Conservation (phyloP, 1,140 invertebrate genomes). For the Galleria mellonella region DNA sequence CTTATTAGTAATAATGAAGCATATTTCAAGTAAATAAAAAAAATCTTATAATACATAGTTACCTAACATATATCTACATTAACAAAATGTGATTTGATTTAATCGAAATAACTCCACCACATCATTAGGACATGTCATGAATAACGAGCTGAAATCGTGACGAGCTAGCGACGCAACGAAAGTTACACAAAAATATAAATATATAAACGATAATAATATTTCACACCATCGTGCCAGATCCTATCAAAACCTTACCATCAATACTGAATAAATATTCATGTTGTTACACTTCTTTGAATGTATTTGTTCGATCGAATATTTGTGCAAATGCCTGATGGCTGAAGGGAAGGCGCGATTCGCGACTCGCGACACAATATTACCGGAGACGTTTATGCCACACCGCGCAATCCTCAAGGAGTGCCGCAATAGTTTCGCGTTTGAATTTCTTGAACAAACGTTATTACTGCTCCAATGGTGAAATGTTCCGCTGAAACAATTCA, state of each 20-base stretch:
- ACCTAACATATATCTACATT: too few species aligned
- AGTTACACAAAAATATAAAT: slow-evolving; percentile 6
- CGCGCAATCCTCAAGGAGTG: slow-evolving; percentile 26
- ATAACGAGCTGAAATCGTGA: slow-evolving; percentile 15
- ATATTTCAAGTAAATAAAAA: too few species aligned
- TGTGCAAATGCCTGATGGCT: slow-evolving; percentile 18
- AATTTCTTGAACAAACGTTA: slow-evolving; percentile 63
- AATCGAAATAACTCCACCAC: too few species aligned
- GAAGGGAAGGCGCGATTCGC: slow-evolving; percentile 7
- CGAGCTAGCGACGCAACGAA: not conserved
- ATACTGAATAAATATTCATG: slow-evolving; percentile 12
- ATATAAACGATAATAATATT: too few species aligned
- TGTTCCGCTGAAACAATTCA: slow-evolving; percentile 59
- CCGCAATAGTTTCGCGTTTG: slow-evolving; percentile 61
- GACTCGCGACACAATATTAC: slow-evolving; percentile 25
- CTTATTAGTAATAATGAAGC: too few species aligned
- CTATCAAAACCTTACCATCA: slow-evolving; percentile 8
- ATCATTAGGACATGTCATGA: slow-evolving; percentile 14
- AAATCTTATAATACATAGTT: too few species aligned
- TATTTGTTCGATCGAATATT: slow-evolving; percentile 20
- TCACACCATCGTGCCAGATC: slow-evolving; percentile 7
- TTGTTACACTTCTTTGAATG: slow-evolving; percentile 11
- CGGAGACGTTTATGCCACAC: slow-evolving; percentile 28
- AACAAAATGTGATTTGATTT: too few species aligned
- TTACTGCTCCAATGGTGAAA: slow-evolving; percentile 52